Percentiles rank a stretch among this genome's conserved stretches.
These are phyloP conservation scores for Artibeus jamaicensis DNA, from an alignment of 2,797 vertebrate species.

Conservation along the genomic window DNA sequence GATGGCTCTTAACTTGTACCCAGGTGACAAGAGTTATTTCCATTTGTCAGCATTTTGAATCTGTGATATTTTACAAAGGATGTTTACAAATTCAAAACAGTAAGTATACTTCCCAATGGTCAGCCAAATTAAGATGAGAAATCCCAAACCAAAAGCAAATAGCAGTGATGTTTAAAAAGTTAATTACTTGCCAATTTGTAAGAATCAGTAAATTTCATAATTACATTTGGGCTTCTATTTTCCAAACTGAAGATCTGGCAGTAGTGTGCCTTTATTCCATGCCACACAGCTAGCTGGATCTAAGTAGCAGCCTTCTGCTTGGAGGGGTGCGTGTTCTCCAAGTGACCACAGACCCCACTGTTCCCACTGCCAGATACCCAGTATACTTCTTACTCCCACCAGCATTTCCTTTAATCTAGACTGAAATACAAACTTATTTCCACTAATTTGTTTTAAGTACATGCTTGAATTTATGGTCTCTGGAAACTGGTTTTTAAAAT, in stretches of 20 bases:
- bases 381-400: rapidly evolving
- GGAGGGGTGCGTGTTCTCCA: not conserved
- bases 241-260: not conserved
- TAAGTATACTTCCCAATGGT: not conserved
- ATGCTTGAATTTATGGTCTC: not conserved
- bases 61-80: not conserved
- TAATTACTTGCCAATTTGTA: not conserved
- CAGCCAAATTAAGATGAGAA: not conserved
- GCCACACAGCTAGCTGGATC: not conserved
- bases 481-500: not conserved
- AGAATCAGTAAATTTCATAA: not conserved
- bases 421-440: not conserved
- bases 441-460: not conserved
- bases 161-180: not conserved
- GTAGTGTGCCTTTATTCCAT: not conserved
- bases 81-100: not conserved
- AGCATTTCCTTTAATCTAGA: not conserved
- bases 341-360: not conserved
- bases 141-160: not conserved
- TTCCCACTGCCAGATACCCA: too few species aligned
- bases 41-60: not conserved
- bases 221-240: not conserved
- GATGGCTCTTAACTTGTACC: not conserved
- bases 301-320: not conserved
- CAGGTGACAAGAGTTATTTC: not conserved